Evolutionary conservation across 2,888 invertebrate genomes (phyloP).

Genomic region (Pharmacophagus antenor): DNA sequence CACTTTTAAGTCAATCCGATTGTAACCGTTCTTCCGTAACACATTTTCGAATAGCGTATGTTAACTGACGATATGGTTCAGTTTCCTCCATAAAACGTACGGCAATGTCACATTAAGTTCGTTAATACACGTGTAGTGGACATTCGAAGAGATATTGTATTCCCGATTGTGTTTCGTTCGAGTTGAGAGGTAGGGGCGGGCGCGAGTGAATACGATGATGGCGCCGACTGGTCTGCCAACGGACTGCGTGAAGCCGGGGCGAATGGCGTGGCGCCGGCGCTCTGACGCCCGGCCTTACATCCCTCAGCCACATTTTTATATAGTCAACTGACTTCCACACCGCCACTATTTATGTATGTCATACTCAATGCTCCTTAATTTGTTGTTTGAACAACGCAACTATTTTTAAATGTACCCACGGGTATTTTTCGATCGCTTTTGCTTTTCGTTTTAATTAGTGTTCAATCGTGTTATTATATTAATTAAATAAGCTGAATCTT

Average conservation of each 20-base stretch:
- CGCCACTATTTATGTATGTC: slow-evolving; percentile 79
- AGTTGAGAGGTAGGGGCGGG: slow-evolving; percentile 36
- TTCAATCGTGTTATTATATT: no score
- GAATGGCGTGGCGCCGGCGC: slow-evolving; percentile 74
- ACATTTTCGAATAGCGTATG: slow-evolving; percentile 48
- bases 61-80: slow-evolving; percentile 33
- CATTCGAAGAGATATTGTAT: slow-evolving; percentile 22
- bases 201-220: slow-evolving; percentile 58
- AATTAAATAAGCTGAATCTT: no score
- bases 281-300: slow-evolving; percentile 59
- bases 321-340: slow-evolving; percentile 79
- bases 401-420: slow-evolving; percentile 66
- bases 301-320: slow-evolving; percentile 76
- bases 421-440: slow-evolving; percentile 54
- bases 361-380: slow-evolving; percentile 74
- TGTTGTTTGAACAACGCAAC: slow-evolving; percentile 72
- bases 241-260: slow-evolving; percentile 59
- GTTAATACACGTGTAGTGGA: slow-evolving; percentile 33
- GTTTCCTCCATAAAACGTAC: slow-evolving; percentile 31
- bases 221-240: slow-evolving; percentile 68
- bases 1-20: slow-evolving; percentile 53
- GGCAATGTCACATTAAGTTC: slow-evolving; percentile 34
- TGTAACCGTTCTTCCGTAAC: slow-evolving; percentile 47
- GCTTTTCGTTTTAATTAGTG: slow-evolving; percentile 27
- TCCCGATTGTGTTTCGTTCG: slow-evolving; percentile 32